Evolutionary conservation across 2,888 invertebrate genomes (phyloP).

Genomic region (Eurytoma adleriae): DNA sequence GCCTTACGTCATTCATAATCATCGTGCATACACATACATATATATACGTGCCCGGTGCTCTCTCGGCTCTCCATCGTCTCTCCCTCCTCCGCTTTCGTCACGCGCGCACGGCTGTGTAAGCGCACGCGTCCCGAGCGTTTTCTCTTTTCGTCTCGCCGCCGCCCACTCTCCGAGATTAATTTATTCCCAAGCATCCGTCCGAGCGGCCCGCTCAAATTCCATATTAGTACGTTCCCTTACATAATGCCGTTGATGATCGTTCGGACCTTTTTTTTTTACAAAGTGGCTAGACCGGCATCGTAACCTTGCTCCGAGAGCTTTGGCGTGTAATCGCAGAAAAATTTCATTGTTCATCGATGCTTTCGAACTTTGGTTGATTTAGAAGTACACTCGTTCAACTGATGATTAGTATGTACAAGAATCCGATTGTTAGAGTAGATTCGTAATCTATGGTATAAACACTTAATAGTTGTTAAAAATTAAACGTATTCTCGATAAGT

Average conservation of each 20-base stretch:
- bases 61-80: neutral
- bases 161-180: conserved; percentile 38
- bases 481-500: too few species aligned
- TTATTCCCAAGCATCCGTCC: conserved; percentile 25
- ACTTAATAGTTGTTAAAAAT: too few species aligned
- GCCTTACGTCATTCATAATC: conserved; percentile 35
- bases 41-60: neutral
- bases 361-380: too few species aligned
- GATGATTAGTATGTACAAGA: too few species aligned
- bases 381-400: too few species aligned
- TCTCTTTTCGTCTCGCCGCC: conserved; percentile 26
- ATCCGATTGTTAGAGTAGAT: too few species aligned
- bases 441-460: too few species aligned
- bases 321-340: conserved; percentile 17
- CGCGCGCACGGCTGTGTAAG: conserved; percentile 8
- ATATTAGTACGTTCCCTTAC: conserved; percentile 34
- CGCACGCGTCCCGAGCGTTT: conserved; percentile 22
- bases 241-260: conserved; percentile 28
- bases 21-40: conserved; percentile 10
- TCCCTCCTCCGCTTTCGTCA: conserved; percentile 42
- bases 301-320: neutral
- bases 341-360: conserved; percentile 8
- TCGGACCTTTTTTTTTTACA: neutral
- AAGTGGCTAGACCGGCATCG: neutral
- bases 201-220: conserved; percentile 4